These are phyloP conservation scores for Ormyrus thymus DNA, from an alignment of 2,888 invertebrate genomes.

Conservation along the genomic window DNA sequence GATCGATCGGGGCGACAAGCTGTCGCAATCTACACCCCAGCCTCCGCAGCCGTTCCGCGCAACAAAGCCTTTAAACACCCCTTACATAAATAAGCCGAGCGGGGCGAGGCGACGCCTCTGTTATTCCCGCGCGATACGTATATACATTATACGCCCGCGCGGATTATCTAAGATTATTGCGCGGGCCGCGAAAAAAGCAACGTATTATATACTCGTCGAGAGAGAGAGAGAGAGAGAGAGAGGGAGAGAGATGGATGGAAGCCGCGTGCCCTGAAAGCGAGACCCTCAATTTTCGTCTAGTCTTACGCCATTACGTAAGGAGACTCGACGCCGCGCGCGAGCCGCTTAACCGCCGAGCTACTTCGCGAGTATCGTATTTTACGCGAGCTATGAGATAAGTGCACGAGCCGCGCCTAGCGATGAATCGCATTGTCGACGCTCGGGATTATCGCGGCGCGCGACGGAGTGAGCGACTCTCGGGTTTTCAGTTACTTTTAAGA, in stretches of 20 bases:
- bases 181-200: not conserved
- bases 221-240: too few species aligned
- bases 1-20: too few species aligned
- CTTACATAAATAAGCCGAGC: conserved; percentile 32
- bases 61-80: conserved; percentile 27
- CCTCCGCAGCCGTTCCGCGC: not conserved
- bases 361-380: too few species aligned
- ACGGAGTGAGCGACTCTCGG: too few species aligned
- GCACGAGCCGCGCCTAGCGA: too few species aligned
- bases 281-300: conserved; percentile 39
- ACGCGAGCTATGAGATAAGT: too few species aligned
- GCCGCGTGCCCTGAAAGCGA: conserved; percentile 3
- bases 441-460: too few species aligned
- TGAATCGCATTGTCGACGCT: too few species aligned
- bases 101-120: not conserved
- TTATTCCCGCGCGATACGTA: too few species aligned
- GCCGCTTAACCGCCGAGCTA: conserved; percentile 3
- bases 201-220: too few species aligned
- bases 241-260: too few species aligned
- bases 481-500: too few species aligned
- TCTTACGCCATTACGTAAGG: conserved; percentile 41
- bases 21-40: conserved; percentile 9
- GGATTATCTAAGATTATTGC: conserved; percentile 32
- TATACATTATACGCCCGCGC: not conserved
- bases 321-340: not conserved